Percentiles rank a stretch among this genome's conserved stretches.
phyloP scores from a whole-genome alignment of 2,113 vertebrate genomes.

The Heterotilapia buettikoferi region DNA sequence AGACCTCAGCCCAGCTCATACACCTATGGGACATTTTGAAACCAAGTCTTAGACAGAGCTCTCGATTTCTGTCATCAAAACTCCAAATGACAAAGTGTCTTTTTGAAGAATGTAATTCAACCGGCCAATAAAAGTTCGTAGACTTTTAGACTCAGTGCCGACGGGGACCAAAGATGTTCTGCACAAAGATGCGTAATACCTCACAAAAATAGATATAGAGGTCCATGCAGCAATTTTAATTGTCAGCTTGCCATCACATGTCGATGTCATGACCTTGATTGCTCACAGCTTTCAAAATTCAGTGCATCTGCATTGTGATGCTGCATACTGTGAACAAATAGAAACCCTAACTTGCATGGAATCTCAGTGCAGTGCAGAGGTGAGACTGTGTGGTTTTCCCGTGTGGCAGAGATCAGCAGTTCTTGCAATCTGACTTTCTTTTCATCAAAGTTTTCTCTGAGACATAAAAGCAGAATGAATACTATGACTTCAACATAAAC shows the following conservation, averaged over 20 bases:
- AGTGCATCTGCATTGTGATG: background rate
- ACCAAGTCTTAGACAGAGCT: background rate
- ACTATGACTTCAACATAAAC: background rate
- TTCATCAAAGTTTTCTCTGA: background rate
- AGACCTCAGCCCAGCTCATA: background rate
- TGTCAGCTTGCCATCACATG: background rate
- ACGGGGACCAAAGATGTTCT: background rate
- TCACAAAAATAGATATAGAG: background rate
- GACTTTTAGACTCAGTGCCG: background rate
- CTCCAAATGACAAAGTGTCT: background rate
- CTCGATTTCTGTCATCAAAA: background rate
- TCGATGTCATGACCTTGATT: background rate
- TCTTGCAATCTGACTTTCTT: background rate
- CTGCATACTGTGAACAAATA: background rate
- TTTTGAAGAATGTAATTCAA: background rate
- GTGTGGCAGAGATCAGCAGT: background rate
- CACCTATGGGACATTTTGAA: background rate
- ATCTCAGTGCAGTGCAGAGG: background rate
- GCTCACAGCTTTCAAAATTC: background rate
- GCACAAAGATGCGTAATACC: background rate
- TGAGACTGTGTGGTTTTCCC: background rate
- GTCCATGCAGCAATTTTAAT: background rate
- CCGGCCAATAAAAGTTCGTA: background rate
- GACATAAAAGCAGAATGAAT: background rate
- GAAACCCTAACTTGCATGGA: background rate